Conservation (phyloP, 37 sponge, comb jelly and placozoan species). For the Halichondria panicea region DNA sequence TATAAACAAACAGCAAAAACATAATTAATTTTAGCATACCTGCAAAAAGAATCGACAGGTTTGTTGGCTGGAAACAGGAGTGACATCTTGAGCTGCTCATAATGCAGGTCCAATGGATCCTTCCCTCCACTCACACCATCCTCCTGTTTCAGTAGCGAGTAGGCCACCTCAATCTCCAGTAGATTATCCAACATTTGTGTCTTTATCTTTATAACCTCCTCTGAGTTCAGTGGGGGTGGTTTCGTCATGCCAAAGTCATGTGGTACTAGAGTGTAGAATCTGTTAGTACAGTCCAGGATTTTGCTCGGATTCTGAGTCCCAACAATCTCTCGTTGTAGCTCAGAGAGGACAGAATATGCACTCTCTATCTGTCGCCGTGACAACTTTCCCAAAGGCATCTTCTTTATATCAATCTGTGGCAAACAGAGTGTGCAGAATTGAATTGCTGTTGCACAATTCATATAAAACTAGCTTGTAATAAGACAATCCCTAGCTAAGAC, state of each 20-base stretch:
- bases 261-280: constrained; percentile 98
- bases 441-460: not conserved
- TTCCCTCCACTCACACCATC: constrained; percentile 38
- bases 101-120: constrained; percentile 89
- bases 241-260: constrained; percentile 97
- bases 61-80: too few species aligned
- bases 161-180: constrained; percentile 96
- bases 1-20: too few species aligned
- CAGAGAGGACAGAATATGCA: constrained; percentile 89
- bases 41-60: too few species aligned
- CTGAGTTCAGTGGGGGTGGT: constrained; percentile 82
- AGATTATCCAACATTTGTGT: constrained; percentile 93
- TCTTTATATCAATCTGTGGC: constrained; percentile 95
- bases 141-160: constrained; percentile 77
- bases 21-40: too few species aligned
- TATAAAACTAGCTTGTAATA: too few species aligned
- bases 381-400: constrained; percentile 99
- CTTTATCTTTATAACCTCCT: constrained; percentile 87
- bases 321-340: constrained; percentile 59
- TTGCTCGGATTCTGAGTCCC: constrained; percentile 51
- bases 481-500: too few species aligned
- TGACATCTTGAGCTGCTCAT: constrained; percentile 86
- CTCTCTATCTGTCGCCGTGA: constrained; percentile 86
- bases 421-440: not conserved
- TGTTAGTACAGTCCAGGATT: constrained; percentile 87